Conservation (phyloP, 1,140 invertebrate genomes). For the Drosophila littoralis region DNA sequence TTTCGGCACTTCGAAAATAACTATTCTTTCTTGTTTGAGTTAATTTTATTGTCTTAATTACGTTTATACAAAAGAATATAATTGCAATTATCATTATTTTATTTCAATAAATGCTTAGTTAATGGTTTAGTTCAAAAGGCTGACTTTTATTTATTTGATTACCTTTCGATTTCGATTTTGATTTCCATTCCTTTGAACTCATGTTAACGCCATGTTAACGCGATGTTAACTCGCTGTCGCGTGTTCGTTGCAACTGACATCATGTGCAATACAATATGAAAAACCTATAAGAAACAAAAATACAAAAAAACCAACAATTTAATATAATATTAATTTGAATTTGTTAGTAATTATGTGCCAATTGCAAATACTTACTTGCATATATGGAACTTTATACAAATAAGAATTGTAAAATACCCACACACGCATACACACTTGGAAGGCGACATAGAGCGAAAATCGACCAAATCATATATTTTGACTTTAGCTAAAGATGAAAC, state of each 20-base stretch:
- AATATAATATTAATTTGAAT: constrained; percentile 41
- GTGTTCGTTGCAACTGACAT: constrained; percentile 19
- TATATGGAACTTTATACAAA: constrained; percentile 26
- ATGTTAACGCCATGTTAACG: constrained; percentile 5
- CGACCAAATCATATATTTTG: constrained; percentile 54
- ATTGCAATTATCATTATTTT: constrained; percentile 44
- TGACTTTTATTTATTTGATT: constrained; percentile 18
- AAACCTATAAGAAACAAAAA: constrained; percentile 20
- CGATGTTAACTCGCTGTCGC: constrained; percentile 15
- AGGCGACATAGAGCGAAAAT: constrained; percentile 23
- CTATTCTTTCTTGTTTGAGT: constrained; percentile 14
- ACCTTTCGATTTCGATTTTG: constrained; percentile 9
- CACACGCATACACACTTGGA: constrained; percentile 25
- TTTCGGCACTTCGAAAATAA: background rate
- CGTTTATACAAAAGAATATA: constrained; percentile 25
- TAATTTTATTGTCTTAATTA: constrained; percentile 25
- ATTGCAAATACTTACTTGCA: constrained; percentile 57
- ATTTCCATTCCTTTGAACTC: background rate
- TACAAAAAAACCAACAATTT: constrained; percentile 6
- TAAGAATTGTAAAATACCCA: constrained; percentile 58
- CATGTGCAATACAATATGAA: constrained; percentile 23
- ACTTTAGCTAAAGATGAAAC: constrained; percentile 11
- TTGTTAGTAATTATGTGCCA: constrained; percentile 69
- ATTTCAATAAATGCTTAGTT: constrained; percentile 76
- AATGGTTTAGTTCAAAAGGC: constrained; percentile 70